Evolutionary conservation across 1,140 invertebrate species (phyloP), one percentile per base, ranked within the genome.

Genomic region (Drosophila pseudoobscura): DNA sequence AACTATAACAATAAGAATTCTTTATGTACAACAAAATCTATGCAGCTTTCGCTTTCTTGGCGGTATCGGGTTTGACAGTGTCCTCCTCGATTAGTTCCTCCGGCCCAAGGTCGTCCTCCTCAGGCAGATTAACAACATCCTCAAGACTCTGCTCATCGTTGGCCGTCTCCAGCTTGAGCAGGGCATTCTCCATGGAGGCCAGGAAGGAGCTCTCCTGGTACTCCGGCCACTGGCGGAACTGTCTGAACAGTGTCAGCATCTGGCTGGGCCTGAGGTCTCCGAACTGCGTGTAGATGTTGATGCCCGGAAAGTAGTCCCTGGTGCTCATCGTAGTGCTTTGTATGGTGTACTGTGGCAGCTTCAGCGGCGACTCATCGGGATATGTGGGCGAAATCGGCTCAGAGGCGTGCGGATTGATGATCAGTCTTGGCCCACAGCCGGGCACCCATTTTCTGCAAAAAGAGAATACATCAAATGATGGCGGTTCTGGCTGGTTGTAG

Each of bases 271-370:
- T 92, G 0, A 94, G 83, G 72, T 94, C 93, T 2, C 94, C 93
- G 83, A 94, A 94, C 75, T 94, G 92, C 1, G 94, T 94, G 68
- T 93, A 94, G 41, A 94, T 94, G 13, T 93, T 94, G 63, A 94
- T 93, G 41, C 93, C 93, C 9, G 93, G 92, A 54, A 93, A 92
- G 45, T 89, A 82, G 39, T 92, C 91, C 0, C 50, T 51, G 0
- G 39, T 60, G 41, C 55, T 85, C 62, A 92, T 88, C 0, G 68
- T 75, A 6, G 62, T 80, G 50, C 89, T 80, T 3, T 24, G 77
- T 8, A 31, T 78, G n/a, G 89, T 75, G 57, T 78, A 91, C 26
- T 70, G 59, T 0, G 91, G 90, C 52, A 90, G 20, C 2, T 78
- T 58, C 2, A 91, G 58, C 22, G 75, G 82, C 13, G 90, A 84